Evolutionary conservation across 2,888 invertebrate genomes (phyloP).

Genomic region (Taenaris catops): DNA sequence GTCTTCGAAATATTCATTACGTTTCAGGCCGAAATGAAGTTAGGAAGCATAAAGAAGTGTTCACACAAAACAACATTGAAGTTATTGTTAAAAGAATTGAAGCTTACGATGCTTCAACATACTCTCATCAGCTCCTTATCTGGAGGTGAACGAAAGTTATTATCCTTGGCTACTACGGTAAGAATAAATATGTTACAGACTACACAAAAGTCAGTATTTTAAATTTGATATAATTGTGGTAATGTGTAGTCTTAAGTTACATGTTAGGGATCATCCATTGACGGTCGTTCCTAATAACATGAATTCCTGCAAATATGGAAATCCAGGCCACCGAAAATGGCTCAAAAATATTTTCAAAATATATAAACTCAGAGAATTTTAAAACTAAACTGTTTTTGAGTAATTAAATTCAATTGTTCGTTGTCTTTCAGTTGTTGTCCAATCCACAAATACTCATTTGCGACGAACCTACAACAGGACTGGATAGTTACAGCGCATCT

Average conservation of each 20-base stretch:
- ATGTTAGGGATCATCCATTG: too few relatives aligned
- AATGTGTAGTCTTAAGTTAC: too few relatives aligned
- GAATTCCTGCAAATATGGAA: too few relatives aligned
- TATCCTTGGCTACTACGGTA: conserved; percentile 92
- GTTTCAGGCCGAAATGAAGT: conserved; percentile 67
- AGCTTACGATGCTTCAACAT: conserved; percentile 83
- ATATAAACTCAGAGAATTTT: too few relatives aligned
- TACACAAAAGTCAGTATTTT: too few relatives aligned
- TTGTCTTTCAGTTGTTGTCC: conserved; percentile 84
- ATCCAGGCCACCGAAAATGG: too few relatives aligned
- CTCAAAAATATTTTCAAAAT: too few relatives aligned
- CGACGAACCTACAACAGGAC: conserved; percentile 95
- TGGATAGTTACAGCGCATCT: conserved; percentile 95
- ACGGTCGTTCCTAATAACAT: too few relatives aligned
- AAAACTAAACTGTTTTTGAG: too few relatives aligned
- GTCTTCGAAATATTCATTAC: too few relatives aligned
- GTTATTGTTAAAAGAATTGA: conserved; percentile 79
- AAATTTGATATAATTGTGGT: too few relatives aligned
- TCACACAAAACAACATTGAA: conserved; percentile 41
- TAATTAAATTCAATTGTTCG: too few relatives aligned
- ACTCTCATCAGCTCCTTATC: conserved; percentile 86
- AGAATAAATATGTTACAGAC: conserved; percentile 29
- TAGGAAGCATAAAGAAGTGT: conserved; percentile 44
- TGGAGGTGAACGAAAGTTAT: conserved; percentile 91
- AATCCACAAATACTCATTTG: conserved; percentile 93